These are phyloP conservation scores for Myotis lucifugus DNA, from an alignment of 2,113 vertebrate genomes.

Conservation along the genomic window DNA sequence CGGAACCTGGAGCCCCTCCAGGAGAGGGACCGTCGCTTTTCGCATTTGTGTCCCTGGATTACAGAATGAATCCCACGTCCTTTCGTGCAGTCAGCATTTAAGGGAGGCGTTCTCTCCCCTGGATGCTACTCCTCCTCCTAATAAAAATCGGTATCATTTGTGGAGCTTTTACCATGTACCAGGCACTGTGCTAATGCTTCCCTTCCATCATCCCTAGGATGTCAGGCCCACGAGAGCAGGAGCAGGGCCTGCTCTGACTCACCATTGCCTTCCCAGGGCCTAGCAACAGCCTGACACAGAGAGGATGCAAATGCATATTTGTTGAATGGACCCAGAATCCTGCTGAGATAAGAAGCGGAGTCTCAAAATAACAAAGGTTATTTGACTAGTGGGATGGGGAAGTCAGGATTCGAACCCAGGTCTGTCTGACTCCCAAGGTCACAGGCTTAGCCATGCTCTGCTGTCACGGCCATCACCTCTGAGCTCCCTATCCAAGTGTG, in stretches of 20 bases:
- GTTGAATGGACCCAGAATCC: not conserved
- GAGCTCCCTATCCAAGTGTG: not conserved
- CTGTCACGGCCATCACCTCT: not conserved
- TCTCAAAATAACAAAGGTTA: not conserved
- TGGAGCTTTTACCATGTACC: not conserved
- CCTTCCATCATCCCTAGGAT: conserved; percentile 14
- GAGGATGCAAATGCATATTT: not conserved
- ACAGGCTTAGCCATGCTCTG: not conserved
- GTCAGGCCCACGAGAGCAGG: not conserved
- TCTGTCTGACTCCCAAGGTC: not conserved
- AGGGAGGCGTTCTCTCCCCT: not conserved
- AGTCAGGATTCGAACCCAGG: not conserved
- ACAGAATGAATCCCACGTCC: not conserved
- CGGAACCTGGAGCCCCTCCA: not conserved
- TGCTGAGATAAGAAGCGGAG: not conserved
- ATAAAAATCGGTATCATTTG: conserved; percentile 26
- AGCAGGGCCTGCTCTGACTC: not conserved
- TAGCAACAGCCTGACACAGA: not conserved
- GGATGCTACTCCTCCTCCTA: not conserved
- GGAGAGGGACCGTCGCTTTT: not conserved
- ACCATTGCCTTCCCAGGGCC: not conserved
- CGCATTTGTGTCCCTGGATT: not conserved
- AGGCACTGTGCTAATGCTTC: conserved; percentile 4
- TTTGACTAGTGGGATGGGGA: not conserved
- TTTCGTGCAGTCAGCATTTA: not conserved